Base-by-base conservation (phyloP, 1,140 invertebrate genomes). In the Orchesella cincta region DNA sequence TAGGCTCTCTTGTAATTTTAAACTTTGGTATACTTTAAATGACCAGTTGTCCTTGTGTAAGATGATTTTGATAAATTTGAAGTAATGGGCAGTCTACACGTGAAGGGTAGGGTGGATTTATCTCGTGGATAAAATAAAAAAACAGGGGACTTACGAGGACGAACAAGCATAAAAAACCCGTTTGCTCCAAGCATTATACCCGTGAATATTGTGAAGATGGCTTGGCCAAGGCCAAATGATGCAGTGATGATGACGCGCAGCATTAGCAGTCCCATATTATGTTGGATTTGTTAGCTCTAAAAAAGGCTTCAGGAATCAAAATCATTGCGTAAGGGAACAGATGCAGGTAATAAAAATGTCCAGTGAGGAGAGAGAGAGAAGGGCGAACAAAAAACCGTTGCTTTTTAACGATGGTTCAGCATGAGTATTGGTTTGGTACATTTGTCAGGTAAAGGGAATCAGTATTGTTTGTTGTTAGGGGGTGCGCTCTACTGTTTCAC, bases 301-400 rank as follows among this genome's bases (percentile, higher is more conserved):
- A 57, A 57, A 57, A 57, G 26, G 12, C 8, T 57, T 57, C 54
- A 26, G n/a, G n/a, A n/a, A n/a, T n/a, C n/a, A n/a, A n/a, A n/a
- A n/a, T n/a, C n/a, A n/a, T n/a, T n/a, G n/a, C n/a, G n/a, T 23
- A 57, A 23, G 62, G 5, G 54, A 62, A 67, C 54, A 46, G 20
- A 12, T 33, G 62, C 62, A 67, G 62, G 62, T 67, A 67, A 67
- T 67, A 67, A 67, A 67, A 67, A 29, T 67, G 62, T 67, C 62
- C 62, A 67, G 29, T 20, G 8, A 20, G 8, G 20, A 8, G 62
- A 67, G 54, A 46, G 39, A 46, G 39, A 46, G 8, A 46, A 20
- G 3, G 54, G 54, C 54, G 12, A 31, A 67, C 62, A 67, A 67
- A 67, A 67, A 67, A 67, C 31, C 26, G 62, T 67, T 67, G 62